Percentiles rank a stretch among this genome's conserved stretches.
Evolutionary conservation across 2,797 vertebrate species (phyloP).

Genomic region (Coccyzus lansbergi): DNA sequence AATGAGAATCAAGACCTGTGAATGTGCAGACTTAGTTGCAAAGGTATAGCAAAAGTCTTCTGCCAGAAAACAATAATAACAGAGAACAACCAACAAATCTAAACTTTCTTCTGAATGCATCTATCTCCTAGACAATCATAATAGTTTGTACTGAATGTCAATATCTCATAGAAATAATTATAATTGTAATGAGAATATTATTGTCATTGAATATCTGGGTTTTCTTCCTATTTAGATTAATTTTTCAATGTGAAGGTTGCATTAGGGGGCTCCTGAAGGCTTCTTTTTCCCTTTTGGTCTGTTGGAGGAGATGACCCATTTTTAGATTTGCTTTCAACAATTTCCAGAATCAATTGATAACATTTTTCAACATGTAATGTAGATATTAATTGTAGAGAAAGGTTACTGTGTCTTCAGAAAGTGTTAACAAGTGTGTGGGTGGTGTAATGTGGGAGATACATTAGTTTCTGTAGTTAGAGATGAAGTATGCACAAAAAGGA

Average conservation of each 20-base stretch:
- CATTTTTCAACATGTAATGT: background rate
- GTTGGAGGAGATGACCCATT: background rate
- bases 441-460: slow-evolving; percentile 39
- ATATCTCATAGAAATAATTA: background rate
- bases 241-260: background rate
- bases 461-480: slow-evolving; percentile 49
- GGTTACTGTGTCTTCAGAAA: slow-evolving; percentile 30
- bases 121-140: background rate
- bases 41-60: background rate
- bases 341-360: background rate
- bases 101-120: background rate
- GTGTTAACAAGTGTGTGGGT: slow-evolving; percentile 18
- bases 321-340: background rate
- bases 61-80: background rate
- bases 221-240: background rate
- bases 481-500: slow-evolving; percentile 8
- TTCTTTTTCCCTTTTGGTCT: background rate
- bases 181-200: background rate
- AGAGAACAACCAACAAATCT: background rate
- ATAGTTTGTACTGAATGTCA: background rate
- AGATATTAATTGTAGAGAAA: slow-evolving; percentile 31
- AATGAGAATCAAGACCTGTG: background rate
- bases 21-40: background rate
- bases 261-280: background rate
- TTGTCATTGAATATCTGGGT: background rate